A percentile compares a stretch with the other conserved stretches of the same genome.
Evolutionary conservation across 2,797 vertebrate genomes (phyloP).

Genomic region (Vultur gryphus): DNA sequence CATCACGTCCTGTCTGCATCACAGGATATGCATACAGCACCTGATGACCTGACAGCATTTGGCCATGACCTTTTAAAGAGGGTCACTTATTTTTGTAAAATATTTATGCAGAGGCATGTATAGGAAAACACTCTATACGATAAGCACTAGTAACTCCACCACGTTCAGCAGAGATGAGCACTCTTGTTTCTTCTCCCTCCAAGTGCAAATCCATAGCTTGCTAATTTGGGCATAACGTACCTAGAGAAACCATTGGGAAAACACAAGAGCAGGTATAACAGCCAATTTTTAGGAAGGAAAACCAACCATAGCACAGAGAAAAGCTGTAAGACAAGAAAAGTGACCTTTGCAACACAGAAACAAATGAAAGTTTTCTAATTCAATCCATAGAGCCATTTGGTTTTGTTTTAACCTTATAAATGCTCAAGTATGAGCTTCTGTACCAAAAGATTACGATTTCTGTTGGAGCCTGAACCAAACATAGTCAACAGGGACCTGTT

Average conservation of each 20-base stretch:
- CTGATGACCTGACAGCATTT: not conserved
- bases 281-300: not conserved
- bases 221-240: not conserved
- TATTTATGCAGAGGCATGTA: not conserved
- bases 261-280: not conserved
- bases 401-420: not conserved
- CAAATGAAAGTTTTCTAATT: not conserved
- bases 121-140: not conserved
- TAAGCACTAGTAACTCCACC: not conserved
- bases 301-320: not conserved
- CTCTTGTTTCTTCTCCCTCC: not conserved
- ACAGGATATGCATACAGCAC: fast-evolving
- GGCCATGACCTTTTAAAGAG: not conserved
- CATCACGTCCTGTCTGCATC: fast-evolving
- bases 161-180: not conserved
- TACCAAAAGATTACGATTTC: not conserved
- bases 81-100: not conserved
- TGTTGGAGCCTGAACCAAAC: not conserved
- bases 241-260: not conserved
- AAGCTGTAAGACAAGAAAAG: not conserved
- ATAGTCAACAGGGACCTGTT: not conserved
- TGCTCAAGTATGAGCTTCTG: not conserved
- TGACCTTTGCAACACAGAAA: not conserved
- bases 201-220: not conserved
- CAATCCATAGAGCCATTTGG: not conserved